Evolutionary conservation across 2,113 vertebrate species (phyloP), one percentile per base, ranked within the genome.

Genomic region (Otus sunia): DNA sequence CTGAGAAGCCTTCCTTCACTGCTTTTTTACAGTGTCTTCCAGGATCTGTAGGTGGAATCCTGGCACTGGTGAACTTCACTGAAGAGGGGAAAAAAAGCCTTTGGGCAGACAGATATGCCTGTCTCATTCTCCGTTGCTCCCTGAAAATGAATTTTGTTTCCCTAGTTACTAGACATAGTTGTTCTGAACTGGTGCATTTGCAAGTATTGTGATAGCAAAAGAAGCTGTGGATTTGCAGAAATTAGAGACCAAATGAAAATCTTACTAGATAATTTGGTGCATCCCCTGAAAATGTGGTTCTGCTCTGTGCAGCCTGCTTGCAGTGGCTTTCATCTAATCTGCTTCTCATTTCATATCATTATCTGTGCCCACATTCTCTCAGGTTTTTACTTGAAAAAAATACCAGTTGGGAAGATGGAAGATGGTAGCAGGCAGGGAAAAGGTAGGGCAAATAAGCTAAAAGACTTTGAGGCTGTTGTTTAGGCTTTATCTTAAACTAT

Each of bases 101-200:
- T 62, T 77, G 32, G 20, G 9, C 47, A 55, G 58, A 37, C 39
- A 76, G 47, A 63, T 84, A 34, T 52, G 63, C 39, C 39, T 86
- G 58, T 59, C 21, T 76, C 86, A n/a, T 47, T 94, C 62, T 52
- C 15, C n/a, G 2, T 82, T 97, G 96, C 94, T 97, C 84, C 71
- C 67, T 94, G 64, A 94, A 98, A 98, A 96, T 86, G 32, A 88
- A 41, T 96, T 96, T 11, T 7, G 95, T 98, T 97, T 97, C 97
- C 97, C 96, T 98, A 97, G 96, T 93, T 97, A 95, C 94, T 96
- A 85, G 96, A 92, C 76, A 81, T 71, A 96, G 79, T 97, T 97
- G 89, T 96, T 96, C 73, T 62, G 95, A 76, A 47, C 81, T 72
- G 75, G 93, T 98, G 77, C 88, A 75, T 94, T 98, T 94, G 78